These are phyloP conservation scores for Anagrus nilaparvatae DNA, from an alignment of 1,140 invertebrate species.

Conservation along the genomic window DNA sequence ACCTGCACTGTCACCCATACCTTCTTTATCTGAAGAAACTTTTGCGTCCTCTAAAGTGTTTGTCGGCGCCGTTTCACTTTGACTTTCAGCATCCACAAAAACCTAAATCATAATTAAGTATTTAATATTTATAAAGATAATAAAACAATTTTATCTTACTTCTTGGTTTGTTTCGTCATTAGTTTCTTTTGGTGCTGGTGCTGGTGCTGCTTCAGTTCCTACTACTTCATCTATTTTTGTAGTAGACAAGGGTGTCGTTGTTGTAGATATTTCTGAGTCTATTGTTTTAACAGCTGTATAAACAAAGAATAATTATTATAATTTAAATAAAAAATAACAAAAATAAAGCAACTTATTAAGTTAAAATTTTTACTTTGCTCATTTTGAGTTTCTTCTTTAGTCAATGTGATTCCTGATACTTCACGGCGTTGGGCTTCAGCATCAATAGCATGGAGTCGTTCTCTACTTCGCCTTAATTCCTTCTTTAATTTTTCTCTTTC, in stretches of 20 bases:
- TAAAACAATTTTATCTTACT: conserved; percentile 22
- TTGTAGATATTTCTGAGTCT: background rate
- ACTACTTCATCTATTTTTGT: background rate
- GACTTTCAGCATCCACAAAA: conserved; percentile 23
- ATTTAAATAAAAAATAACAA: conserved; percentile 3
- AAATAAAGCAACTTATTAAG: conserved; percentile 11
- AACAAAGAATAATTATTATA: conserved; percentile 1
- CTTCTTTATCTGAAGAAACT: conserved; percentile 26
- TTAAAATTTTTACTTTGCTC: conserved; percentile 23
- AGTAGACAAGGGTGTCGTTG: background rate
- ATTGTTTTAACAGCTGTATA: background rate
- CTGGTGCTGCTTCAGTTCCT: conserved; percentile 4
- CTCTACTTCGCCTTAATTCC: conserved; percentile 59
- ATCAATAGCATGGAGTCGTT: conserved; percentile 58
- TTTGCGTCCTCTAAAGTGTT: conserved; percentile 19
- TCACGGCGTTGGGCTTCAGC: conserved; percentile 34
- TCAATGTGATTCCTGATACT: conserved; percentile 19
- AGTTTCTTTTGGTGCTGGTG: conserved; percentile 20
- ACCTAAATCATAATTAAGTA: conserved; percentile 10
- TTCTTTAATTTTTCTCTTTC: conserved; percentile 61
- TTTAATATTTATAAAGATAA: conserved; percentile 11
- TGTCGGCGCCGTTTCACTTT: conserved; percentile 17
- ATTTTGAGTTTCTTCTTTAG: conserved; percentile 24
- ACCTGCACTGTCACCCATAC: conserved; percentile 35
- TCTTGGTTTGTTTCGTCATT: conserved; percentile 26